Evolutionary conservation across 2,888 invertebrate genomes (phyloP).

Genomic region (Rotaria macrura): DNA sequence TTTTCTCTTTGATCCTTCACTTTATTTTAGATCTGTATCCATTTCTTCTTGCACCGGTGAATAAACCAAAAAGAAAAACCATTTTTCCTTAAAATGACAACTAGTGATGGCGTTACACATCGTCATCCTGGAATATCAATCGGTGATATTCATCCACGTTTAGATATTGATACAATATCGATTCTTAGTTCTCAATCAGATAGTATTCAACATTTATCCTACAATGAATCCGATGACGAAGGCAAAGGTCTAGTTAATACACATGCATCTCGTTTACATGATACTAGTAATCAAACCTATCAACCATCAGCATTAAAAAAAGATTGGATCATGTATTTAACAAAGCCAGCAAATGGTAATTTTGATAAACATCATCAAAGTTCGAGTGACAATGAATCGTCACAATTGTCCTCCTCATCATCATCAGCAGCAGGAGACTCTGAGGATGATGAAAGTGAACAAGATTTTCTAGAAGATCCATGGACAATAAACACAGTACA

Average conservation of each 20-base stretch:
- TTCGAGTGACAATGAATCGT: neutral
- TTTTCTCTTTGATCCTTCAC: neutral
- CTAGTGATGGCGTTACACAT: neutral
- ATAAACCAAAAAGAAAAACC: neutral
- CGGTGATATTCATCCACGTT: neutral
- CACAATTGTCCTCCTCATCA: neutral
- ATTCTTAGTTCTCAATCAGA: conserved; percentile 17
- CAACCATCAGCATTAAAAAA: neutral
- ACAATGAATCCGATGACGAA: neutral
- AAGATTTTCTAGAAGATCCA: too few relatives aligned
- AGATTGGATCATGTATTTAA: conserved; percentile 19
- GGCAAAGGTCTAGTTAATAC: neutral
- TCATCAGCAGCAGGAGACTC: neutral
- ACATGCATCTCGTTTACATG: neutral
- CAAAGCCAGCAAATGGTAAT: neutral
- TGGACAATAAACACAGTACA: conserved; percentile 60
- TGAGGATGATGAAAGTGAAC: neutral
- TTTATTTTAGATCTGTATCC: neutral
- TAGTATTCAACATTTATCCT: conserved; percentile 20
- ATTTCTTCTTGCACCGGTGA: neutral
- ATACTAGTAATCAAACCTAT: neutral
- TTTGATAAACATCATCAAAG: neutral
- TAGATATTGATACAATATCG: neutral
- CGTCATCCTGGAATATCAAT: neutral
- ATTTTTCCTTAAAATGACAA: neutral